Base-by-base conservation (phyloP, 2,888 invertebrate species). In the Cactoblastis cactorum region DNA sequence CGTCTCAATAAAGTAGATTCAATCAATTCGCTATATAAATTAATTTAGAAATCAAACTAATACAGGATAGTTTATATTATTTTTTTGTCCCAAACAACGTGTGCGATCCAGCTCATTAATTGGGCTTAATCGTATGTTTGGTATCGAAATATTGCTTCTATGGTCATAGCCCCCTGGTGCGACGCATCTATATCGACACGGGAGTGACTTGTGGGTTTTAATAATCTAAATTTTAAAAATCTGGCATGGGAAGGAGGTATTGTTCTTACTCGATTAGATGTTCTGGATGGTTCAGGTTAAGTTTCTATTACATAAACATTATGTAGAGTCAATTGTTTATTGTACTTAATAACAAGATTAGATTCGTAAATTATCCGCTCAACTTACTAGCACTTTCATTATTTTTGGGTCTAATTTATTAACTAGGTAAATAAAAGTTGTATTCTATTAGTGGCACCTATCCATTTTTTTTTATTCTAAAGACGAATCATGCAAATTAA, bases 81-180 rank as follows among this genome's bases (percentile, higher is more conserved):
- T 22, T 43, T 43, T 43, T 43, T 43, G 28, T 28, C 15, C 14
- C 14, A 11, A 11, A 17, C 43, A 28, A 17, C 43, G 28, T 43
- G 43, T 43, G 43, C 15, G 43, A 28, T 28, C 43, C 11, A 24
- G 28, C 43, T 17, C 43, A 43, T 43, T 43, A 43, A 43, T 43
- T 43, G 43, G 24, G 2, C 4, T 15, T 43, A 43, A 43, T 43
- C 43, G 28, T 17, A 28, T 43, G 37, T 37, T 37, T 41, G 22
- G 15, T 43, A 24, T 28, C 28, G 28, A 32, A 28, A 28, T 43
- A 43, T 22, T 43, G 43, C 43, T 28, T 43, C 43, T 32, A 28
- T 17, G 12, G 3, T 17, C 28, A 28, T 43, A 8, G 28, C 12
- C 43, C 43, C 43, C 43, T 43, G 43, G 43, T 43, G 43, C 11